Conservation (phyloP, 2,888 invertebrate species). For the Lithophane semibrunnea region DNA sequence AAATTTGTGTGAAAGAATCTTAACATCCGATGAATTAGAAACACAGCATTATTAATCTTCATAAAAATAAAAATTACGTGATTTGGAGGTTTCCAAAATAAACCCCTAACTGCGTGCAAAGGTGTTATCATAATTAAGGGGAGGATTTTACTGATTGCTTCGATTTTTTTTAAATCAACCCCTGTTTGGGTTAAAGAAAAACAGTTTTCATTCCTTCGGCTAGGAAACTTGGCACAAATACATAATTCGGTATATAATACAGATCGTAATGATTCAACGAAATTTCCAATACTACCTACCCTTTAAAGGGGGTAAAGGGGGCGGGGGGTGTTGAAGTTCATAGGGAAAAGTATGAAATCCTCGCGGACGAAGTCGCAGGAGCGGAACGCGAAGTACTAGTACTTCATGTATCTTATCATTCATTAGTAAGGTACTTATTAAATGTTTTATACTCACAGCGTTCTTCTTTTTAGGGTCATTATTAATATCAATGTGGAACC, state of each 20-base stretch:
- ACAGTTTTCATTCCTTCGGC: neutral
- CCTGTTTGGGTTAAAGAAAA: neutral
- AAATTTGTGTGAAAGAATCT: neutral
- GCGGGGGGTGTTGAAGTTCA: too few species aligned
- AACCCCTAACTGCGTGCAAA: neutral
- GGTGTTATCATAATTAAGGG: neutral
- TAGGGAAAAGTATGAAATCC: neutral
- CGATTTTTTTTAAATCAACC: neutral
- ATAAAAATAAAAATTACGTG: neutral
- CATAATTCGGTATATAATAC: neutral
- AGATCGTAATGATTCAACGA: neutral
- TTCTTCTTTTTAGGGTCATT: conserved; percentile 85
- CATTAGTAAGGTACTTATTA: neutral
- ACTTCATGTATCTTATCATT: neutral
- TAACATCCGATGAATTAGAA: neutral
- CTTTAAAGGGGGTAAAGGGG: neutral
- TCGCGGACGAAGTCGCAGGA: neutral
- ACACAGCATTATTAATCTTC: neutral
- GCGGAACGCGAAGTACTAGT: neutral
- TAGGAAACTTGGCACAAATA: neutral
- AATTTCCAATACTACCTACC: neutral
- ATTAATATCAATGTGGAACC: conserved; percentile 91
- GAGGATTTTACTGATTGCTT: neutral
- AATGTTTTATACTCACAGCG: conserved; percentile 75
- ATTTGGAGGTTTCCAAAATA: neutral